Evolutionary conservation across 1,140 invertebrate genomes (phyloP).

Genomic region (Hestina assimilis): DNA sequence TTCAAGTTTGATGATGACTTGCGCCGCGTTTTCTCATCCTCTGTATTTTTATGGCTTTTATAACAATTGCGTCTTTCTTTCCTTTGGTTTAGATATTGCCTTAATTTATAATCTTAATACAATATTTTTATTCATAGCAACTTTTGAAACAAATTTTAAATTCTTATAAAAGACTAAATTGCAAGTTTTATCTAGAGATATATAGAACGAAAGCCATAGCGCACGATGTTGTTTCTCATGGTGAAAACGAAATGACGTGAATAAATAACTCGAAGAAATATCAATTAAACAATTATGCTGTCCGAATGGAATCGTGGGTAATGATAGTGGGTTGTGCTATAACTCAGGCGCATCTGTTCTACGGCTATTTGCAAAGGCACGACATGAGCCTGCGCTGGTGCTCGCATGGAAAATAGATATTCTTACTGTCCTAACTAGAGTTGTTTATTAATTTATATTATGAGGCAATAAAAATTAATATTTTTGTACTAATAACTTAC

Average conservation of each 20-base stretch:
- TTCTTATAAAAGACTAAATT: not conserved
- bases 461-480: too few relatives aligned
- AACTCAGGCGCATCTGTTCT: conserved; percentile 75
- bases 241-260: conserved; percentile 68
- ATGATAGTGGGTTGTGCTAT: conserved; percentile 73
- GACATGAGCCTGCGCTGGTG: conserved; percentile 42
- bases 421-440: conserved; percentile 6
- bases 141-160: not conserved
- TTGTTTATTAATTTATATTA: not conserved
- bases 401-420: conserved; percentile 36
- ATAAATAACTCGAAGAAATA: conserved; percentile 77
- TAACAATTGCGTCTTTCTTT: conserved; percentile 62
- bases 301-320: conserved; percentile 75
- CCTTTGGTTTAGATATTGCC: conserved; percentile 50
- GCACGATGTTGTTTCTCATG: conserved; percentile 60
- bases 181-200: too few relatives aligned
- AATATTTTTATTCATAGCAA: not conserved
- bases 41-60: conserved; percentile 72
- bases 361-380: conserved; percentile 74
- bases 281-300: conserved; percentile 78
- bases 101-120: conserved; percentile 47
- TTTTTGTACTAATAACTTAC: not conserved
- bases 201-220: conserved; percentile 44
- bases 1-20: conserved; percentile 77
- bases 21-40: conserved; percentile 61